Evolutionary conservation across 2,113 vertebrate species (phyloP), one percentile per base, ranked within the genome.

Genomic region (Lichenostomus cassidix): DNA sequence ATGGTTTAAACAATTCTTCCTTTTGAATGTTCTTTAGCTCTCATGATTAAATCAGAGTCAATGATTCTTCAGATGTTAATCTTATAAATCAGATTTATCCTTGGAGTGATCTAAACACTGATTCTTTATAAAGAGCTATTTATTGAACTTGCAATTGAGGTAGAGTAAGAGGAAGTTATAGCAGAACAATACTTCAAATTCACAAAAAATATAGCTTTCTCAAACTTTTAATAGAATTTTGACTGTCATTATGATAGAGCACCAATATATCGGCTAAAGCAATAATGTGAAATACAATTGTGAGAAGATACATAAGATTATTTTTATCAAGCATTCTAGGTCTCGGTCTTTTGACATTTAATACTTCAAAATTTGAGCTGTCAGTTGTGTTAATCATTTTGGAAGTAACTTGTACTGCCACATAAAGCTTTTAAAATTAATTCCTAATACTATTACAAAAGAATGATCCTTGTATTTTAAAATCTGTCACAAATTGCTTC

Each of bases 221-320:
- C 50, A 78, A 90, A 89, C 10, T 84, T 88, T 52, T 53, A 91
- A 67, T 55, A 37, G 47, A 87, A 94, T 90, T 69, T 58, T 94
- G 10, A 77, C 68, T 89, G 73, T 84, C 46, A 13, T 81, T 93
- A 49, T 73, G 81, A 86, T 15, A 65, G 28, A 92, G 18, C 37
- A 91, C 31, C 1, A 2, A 59, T 39, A 76, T n/a, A 53, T n/a
- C 59, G 42, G 29, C 22, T 84, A 67, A 91, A 84, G 10, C 22
- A 89, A 49, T 78, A 77, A 78, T 12, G 22, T 65, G 60, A 78
- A 93, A 84, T 67, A 50, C 7, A 84, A 50, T 63, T 90, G 59
- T 63, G 28, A 82, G 58, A 85, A 82, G 1, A 7, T 28, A 46
- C 37, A 37, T 24, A 74, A 70, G 12, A 28, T 95, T 90, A 55